Base-by-base conservation (phyloP, 2,888 invertebrate species). In the Papilio elwesi region DNA sequence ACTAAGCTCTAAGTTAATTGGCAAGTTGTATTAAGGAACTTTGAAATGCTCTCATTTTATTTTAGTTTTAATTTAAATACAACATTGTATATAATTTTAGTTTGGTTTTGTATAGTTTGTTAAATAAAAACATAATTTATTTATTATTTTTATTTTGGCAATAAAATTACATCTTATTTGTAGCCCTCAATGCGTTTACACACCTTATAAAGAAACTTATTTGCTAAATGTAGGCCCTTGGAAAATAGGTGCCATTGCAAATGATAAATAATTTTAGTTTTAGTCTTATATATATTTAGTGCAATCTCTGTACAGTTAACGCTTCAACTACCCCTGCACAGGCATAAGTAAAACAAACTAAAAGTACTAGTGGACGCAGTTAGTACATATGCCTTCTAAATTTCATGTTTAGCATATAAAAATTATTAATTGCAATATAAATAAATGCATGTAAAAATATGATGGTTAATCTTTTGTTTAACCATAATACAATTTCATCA, bases 401-500 rank as follows among this genome's bases (percentile, higher is more conserved):
- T 76, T 77, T 78, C 80, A 86, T 85, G 89, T 87, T 89, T 88
- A 90, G 90, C 87, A 73, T 92, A 92, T 87, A 92, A 92, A 93
- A 92, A 92, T 92, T 92, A 91, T 88, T 88, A 82, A 88, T 88
- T 83, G 87, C 82, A 87, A 88, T 89, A 83, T 90, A 92, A 92
- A 90, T 91, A 93, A 93, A 93, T 92, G 91, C 92, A 89, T 92
- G 85, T 91, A 91, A 90, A 92, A 91, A 91, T 91, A 90, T 85
- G 82, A 86, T 88, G 80, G 82, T 84, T 85, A 83, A 82, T 86
- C 78, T 26, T 38, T 69, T 68, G 57, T 87, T 85, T 80, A 79
- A 84, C 84, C 81, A 78, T 83, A 84, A 75, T 84, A 65, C 55
- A 83, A 85, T 86, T 85, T 82, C 79, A 83, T 83, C 80, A 87